Evolutionary conservation across 2,797 vertebrate genomes (phyloP).

Genomic region (Lepus oiostolus): DNA sequence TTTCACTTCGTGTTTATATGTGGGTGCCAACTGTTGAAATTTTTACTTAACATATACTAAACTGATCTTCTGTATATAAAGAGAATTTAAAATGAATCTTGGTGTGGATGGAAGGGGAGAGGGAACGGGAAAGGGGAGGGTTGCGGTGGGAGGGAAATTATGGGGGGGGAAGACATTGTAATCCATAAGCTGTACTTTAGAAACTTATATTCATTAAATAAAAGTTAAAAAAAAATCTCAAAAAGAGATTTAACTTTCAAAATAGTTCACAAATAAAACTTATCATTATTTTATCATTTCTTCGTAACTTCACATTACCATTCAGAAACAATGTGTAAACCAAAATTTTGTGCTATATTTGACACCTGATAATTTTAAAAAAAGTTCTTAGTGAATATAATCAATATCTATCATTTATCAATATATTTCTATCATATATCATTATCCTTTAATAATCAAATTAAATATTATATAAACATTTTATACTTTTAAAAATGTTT

Average conservation of each 20-base stretch:
- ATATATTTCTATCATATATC: background rate
- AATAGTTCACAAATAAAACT: background rate
- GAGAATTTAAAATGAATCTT: no score
- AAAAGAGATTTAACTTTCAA: background rate
- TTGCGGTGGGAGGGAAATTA: no score
- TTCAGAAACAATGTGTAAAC: background rate
- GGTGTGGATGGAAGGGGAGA: no score
- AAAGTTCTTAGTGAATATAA: background rate
- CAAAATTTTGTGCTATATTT: background rate
- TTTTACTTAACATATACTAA: no score
- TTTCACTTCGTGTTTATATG: no score
- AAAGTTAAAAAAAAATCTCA: background rate
- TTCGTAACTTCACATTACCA: background rate
- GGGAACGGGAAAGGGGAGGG: no score
- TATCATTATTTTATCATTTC: background rate
- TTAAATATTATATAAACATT: background rate
- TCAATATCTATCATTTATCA: background rate
- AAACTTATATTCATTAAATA: no score
- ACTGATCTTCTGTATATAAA: no score
- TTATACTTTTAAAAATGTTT: no score
- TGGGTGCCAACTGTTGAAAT: no score
- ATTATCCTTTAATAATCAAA: background rate
- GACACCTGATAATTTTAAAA: background rate
- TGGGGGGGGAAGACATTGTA: no score
- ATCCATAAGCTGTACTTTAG: no score